Evolutionary conservation across 2,797 vertebrate genomes (phyloP).

Genomic region (Fringilla coelebs): DNA sequence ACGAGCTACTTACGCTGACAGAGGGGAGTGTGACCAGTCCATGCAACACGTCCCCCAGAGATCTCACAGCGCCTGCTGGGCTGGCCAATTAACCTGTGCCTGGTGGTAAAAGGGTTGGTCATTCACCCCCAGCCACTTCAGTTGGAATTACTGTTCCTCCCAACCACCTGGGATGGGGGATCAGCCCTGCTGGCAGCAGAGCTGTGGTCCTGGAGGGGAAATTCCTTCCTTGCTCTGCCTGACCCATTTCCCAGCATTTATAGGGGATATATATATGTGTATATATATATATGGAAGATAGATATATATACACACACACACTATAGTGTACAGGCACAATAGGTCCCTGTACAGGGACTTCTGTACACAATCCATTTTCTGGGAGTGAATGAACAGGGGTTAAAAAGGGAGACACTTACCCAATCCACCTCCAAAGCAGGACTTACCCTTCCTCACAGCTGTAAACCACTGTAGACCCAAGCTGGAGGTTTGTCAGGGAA

Average conservation of each 20-base stretch:
- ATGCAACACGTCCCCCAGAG: neutral
- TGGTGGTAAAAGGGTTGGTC: neutral
- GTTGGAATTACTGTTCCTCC: neutral
- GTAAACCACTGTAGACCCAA: slow-evolving; percentile 32
- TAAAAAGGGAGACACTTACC: neutral
- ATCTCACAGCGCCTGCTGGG: slow-evolving; percentile 46
- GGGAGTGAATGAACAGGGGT: neutral
- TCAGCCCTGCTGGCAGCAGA: neutral
- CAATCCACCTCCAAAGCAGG: neutral
- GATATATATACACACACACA: too few species aligned
- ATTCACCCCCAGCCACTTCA: neutral
- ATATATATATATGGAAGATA: too few species aligned
- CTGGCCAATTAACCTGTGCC: slow-evolving; percentile 57
- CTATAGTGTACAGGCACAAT: rapidly evolving
- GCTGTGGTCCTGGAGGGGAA: neutral
- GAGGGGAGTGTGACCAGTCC: neutral
- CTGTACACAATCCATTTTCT: neutral
- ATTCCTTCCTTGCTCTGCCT: neutral
- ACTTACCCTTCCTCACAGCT: slow-evolving; percentile 63
- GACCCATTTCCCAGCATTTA: neutral
- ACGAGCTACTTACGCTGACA: slow-evolving; percentile 65
- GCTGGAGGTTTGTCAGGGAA: neutral
- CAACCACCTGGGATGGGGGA: rapidly evolving
- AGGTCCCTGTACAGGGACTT: too few species aligned
- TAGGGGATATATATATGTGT: neutral